These are phyloP conservation scores for Ischnus inquisitorius DNA, from an alignment of 2,888 invertebrate species.

Conservation along the genomic window DNA sequence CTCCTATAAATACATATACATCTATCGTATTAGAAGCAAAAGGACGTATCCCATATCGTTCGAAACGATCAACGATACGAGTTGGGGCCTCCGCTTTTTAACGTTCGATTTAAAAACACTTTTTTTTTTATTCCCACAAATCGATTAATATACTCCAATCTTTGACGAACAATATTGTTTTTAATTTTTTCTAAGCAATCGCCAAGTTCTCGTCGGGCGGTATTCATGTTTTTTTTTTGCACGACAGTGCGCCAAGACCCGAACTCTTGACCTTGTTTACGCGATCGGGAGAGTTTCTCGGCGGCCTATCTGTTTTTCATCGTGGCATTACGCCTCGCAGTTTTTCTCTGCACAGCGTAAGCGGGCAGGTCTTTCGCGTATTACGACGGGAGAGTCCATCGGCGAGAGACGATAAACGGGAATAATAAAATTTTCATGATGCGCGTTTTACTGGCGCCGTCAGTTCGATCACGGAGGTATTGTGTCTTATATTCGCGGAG, in stretches of 20 bases:
- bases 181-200: neutral
- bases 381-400: neutral
- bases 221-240: neutral
- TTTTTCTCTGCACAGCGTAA: neutral
- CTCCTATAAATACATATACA: conserved; percentile 37
- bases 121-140: too few species aligned
- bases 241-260: neutral
- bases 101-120: too few species aligned
- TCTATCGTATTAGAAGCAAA: neutral
- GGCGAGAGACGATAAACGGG: neutral
- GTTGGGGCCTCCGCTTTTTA: too few species aligned
- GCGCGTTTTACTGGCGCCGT: neutral
- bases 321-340: neutral
- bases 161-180: neutral
- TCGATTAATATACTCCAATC: neutral
- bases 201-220: neutral
- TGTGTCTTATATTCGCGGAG: neutral
- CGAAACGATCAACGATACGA: neutral
- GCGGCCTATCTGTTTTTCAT: conserved; percentile 12
- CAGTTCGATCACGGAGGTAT: neutral
- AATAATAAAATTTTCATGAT: conserved; percentile 34
- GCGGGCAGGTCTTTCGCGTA: neutral
- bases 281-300: conserved; percentile 9
- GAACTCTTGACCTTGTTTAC: conserved; percentile 42
- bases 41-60: neutral